Conservation (phyloP, 2,888 invertebrate species). For the Mantis religiosa region DNA sequence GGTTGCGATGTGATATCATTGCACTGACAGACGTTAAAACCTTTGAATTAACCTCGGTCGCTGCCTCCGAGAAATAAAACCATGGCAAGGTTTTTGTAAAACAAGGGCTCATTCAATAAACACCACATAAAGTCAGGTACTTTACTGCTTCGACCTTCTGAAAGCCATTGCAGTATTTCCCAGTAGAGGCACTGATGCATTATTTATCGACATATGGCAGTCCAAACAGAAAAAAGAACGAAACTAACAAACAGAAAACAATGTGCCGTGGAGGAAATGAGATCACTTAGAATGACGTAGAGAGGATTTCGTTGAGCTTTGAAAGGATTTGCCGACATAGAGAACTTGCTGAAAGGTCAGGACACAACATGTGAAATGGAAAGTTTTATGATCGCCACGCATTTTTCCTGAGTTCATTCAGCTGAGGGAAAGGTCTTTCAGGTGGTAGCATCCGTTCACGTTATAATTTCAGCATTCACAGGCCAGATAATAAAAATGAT, state of each 20-base stretch:
- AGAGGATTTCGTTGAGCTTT: neutral
- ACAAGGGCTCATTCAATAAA: neutral
- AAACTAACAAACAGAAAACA: neutral
- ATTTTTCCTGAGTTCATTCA: neutral
- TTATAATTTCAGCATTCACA: no score
- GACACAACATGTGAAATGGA: neutral
- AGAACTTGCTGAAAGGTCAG: neutral
- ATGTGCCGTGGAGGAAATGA: neutral
- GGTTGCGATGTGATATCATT: no score
- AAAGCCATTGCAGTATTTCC: neutral
- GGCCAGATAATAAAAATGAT: no score
- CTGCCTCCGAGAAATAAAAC: neutral
- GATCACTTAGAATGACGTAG: neutral
- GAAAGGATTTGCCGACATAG: neutral
- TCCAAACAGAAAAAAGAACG: neutral
- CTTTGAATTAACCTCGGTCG: no score
- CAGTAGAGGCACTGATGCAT: neutral
- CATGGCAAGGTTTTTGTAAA: neutral
- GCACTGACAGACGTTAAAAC: no score
- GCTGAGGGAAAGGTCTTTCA: neutral
- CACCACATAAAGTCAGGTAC: neutral
- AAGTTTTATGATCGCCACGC: neutral
- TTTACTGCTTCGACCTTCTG: neutral
- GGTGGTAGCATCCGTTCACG: neutral
- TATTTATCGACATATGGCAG: neutral